A percentile compares a stretch with the other conserved stretches of the same genome.
Evolutionary conservation across 2,797 vertebrate species (phyloP).

Genomic region (Eulemur rubriventer): DNA sequence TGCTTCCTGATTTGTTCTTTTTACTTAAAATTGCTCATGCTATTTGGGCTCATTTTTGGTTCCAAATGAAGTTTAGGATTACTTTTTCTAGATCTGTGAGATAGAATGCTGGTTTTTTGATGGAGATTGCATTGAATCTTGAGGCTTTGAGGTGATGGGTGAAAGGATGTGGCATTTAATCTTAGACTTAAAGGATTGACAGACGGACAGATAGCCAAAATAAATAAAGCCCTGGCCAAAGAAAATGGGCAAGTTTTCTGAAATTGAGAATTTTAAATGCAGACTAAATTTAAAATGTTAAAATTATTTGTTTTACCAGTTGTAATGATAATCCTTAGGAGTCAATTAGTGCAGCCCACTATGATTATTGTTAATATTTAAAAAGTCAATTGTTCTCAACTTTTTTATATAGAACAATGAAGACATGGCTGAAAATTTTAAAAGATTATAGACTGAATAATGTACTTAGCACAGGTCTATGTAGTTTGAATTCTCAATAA

Average conservation of each 20-base stretch:
- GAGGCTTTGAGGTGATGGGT: not conserved
- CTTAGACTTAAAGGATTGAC: not conserved
- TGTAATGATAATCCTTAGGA: not conserved
- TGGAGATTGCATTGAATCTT: not conserved
- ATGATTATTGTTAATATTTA: not conserved
- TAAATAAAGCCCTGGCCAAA: not conserved
- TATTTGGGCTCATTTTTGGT: too few species aligned
- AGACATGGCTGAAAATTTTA: not conserved
- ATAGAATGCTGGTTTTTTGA: too few species aligned
- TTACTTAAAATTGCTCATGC: too few species aligned
- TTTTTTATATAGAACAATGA: slow-evolving; percentile 29
- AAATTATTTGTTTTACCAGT: not conserved
- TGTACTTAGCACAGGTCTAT: not conserved
- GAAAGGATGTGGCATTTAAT: not conserved
- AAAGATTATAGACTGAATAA: not conserved
- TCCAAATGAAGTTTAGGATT: too few species aligned
- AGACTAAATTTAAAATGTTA: not conserved
- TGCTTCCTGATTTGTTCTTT: too few species aligned
- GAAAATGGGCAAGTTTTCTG: not conserved
- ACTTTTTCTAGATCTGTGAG: too few species aligned
- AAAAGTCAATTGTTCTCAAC: not conserved
- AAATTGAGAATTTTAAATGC: not conserved
- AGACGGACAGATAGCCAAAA: not conserved
- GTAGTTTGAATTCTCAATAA: not conserved
- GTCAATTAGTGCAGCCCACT: not conserved